Conservation (phyloP, 2,113 vertebrate genomes). For the Chamaetylas fuelleborni region DNA sequence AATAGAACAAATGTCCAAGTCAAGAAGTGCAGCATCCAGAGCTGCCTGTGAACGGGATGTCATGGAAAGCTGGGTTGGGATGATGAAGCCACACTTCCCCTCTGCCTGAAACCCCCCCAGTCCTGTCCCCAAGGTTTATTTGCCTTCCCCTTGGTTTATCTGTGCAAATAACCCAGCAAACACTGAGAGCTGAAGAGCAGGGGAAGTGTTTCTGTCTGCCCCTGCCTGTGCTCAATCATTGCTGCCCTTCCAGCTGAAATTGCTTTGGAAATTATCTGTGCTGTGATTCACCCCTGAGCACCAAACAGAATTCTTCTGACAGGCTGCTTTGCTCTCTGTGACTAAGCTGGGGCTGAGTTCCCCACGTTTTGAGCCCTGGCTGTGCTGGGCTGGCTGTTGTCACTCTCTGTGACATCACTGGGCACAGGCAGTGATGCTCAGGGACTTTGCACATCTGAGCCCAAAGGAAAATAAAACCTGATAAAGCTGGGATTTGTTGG, state of each 20-base stretch:
- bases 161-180: neutral
- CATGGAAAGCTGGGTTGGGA: neutral
- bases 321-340: neutral
- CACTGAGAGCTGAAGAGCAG: neutral
- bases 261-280: neutral
- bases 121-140: neutral
- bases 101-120: neutral
- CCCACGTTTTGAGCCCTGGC: fast-evolving
- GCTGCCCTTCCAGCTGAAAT: neutral
- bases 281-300: neutral
- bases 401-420: neutral
- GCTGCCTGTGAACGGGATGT: neutral
- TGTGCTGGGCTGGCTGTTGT: neutral
- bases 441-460: neutral
- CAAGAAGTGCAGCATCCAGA: neutral
- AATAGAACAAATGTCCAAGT: neutral
- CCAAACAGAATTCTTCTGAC: neutral
- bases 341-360: neutral
- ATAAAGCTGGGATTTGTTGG: fast-evolving
- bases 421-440: neutral
- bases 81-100: neutral
- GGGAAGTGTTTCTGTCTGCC: neutral
- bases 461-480: neutral
- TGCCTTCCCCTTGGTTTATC: neutral
- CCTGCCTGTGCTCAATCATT: neutral